Base-by-base conservation (phyloP, 2,888 invertebrate genomes). In the Mamestra brassicae region DNA sequence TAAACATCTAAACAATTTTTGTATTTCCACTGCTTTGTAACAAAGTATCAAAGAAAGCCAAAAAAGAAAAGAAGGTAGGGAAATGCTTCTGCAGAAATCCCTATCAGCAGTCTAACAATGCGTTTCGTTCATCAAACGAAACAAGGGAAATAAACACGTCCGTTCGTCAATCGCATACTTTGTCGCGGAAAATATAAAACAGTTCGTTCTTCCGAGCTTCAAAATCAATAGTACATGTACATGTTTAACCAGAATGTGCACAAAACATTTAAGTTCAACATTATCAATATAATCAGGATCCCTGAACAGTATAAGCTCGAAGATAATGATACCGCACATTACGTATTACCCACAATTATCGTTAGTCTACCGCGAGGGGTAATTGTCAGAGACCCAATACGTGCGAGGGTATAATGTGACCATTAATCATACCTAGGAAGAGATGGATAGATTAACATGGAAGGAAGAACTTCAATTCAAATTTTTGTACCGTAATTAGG, bases 271-370 rank as follows among this genome's bases (percentile, higher is more conserved):
- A 62, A 66, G 54, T 65, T 54, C 26, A 36, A 58, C 42, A 66
- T 52, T 66, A 50, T 54, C 26, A 63, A 60, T 57, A 52, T 60
- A 54, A 71, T 61, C 52, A 68, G 38, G 17, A 55, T 38, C n/a
- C 47, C 54, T 50, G 74, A 81, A 71, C 70, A 45, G 68, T 62
- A 57, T 15, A 64, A 61, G 11, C 34, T 72, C 45, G 15, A 71
- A 79, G 57, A 70, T 83, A 81, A 78, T 81, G 72, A 69, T 81
- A 65, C 60, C 52, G 64, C 61, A 68, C 58, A 74, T 77, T 77
- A 71, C 58, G 50, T 77, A 78, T 77, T 61, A 64, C 73, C 71
- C 52, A 63, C 73, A 84, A 84, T 83, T 75, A 83, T 83, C 81
- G 75, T 84, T 81, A 83, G 71, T 78, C 71, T 78, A 61, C 72